Evolutionary conservation across 2,797 vertebrate species (phyloP).

Genomic region (Loriculus beryllinus): DNA sequence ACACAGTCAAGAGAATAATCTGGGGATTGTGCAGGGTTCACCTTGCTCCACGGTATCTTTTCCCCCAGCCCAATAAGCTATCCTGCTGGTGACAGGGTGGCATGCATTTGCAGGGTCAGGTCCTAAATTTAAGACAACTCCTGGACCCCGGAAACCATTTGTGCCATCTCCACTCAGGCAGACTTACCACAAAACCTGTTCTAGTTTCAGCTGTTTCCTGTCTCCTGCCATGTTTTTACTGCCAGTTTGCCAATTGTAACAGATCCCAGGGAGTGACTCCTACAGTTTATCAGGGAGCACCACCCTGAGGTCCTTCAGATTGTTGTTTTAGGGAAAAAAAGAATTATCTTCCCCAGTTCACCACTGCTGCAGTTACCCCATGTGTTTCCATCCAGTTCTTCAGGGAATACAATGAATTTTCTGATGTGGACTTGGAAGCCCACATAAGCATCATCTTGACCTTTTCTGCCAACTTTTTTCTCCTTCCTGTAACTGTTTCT

Average conservation of each 20-base stretch:
- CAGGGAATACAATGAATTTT: neutral
- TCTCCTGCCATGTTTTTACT: neutral
- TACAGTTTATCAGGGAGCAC: neutral
- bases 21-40: neutral
- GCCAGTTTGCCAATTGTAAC: neutral
- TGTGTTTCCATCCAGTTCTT: neutral
- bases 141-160: neutral
- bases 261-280: neutral
- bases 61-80: neutral
- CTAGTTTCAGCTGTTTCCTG: neutral
- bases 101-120: neutral
- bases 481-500: neutral
- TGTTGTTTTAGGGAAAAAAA: neutral
- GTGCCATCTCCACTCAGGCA: neutral
- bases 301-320: neutral
- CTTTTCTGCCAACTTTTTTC: neutral
- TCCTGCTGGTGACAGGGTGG: neutral
- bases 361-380: neutral
- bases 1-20: neutral
- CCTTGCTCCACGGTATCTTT: neutral
- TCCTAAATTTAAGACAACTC: neutral
- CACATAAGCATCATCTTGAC: neutral
- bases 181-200: neutral
- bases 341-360: neutral
- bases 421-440: neutral